Base-by-base conservation (phyloP, 2,888 invertebrate genomes). In the Masnerella sp. region DNA sequence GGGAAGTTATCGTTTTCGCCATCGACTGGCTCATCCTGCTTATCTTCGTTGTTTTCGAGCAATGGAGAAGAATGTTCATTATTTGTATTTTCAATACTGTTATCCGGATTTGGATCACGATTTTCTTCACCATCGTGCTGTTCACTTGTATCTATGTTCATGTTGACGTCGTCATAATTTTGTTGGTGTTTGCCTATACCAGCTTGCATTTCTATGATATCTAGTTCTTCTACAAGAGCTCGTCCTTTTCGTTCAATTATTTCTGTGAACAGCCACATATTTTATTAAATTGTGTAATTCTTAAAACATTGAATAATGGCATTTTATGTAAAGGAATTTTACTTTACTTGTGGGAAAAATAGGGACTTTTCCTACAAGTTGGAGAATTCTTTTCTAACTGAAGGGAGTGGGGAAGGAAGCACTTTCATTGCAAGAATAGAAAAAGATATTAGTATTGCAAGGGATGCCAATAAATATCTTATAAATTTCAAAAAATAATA, bases 71-170 rank as follows among this genome's bases (percentile, higher is more conserved):
- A 11, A 32, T 45, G 34, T 8, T 74, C 74, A 38, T 59, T 34
- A 25, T 30, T 58, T 28, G 45, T 25, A 11, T 58, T 47, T 18
- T 77, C 77, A 12, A 77, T 78, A 54, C 71, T 78, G 45, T 74
- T 78, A 5, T 86, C 84, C 5, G 84, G 84, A 80, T 85, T 85
- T 2, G 86, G 85, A 79, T 87, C 87, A 2, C 83, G 83, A 78
- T 87, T 87, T 72, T 87, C 85, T 30, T 80, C 82, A 0, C 82
- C 83, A 14, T 85, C 85, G 20, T 83, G 79, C 20, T 40, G 56
- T 59, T 83, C 77, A 17, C 65, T 49, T 17, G 59, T 40, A 8
- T 67, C 61, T n/a, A 77, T n/a, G 59, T 51, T 15, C 25, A 65
- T 73, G 9, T 74, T 67, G 17, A 75, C 15, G 8, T 79, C 76